Conservation (phyloP, 2,113 vertebrate genomes). For the Ageneiosus marmoratus region DNA sequence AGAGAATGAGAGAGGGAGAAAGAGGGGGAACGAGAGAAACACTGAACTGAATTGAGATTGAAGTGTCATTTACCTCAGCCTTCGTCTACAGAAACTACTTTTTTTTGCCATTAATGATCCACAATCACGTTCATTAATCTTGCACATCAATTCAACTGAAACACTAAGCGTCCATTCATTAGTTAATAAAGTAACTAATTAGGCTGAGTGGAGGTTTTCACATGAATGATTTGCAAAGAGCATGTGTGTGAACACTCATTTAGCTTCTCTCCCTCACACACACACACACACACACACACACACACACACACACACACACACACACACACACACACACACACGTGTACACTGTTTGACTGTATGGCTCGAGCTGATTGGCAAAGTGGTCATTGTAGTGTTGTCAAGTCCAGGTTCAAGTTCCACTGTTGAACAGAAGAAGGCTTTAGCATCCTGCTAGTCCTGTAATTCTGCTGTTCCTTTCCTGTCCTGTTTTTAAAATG, state of each 20-base stretch:
- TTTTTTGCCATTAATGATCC: background rate
- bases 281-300: constrained; percentile 26
- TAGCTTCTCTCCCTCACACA: constrained; percentile 3
- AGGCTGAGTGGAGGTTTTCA: constrained; percentile 1
- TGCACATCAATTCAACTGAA: constrained; percentile 1
- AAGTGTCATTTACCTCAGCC: background rate
- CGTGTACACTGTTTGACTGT: constrained; percentile 2
- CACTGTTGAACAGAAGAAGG: constrained; percentile 32
- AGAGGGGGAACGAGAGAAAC: background rate
- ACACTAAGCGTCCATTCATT: constrained; percentile 25
- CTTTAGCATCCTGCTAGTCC: constrained; percentile 4
- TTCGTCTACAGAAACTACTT: background rate
- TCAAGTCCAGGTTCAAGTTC: constrained; percentile 22
- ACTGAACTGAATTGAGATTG: background rate
- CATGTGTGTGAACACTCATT: constrained; percentile 16
- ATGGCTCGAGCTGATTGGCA: constrained; percentile 44
- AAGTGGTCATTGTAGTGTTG: constrained; percentile 22
- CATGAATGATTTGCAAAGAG: constrained; percentile 13
- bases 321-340: constrained; percentile 26
- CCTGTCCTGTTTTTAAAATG: background rate
- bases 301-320: constrained; percentile 40
- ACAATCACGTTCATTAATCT: background rate
- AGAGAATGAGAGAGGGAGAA: background rate
- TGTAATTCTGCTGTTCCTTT: constrained; percentile 7
- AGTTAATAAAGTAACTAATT: constrained; percentile 27